Base-by-base conservation (phyloP, 2,888 invertebrate species). In the Ctena decussata region DNA sequence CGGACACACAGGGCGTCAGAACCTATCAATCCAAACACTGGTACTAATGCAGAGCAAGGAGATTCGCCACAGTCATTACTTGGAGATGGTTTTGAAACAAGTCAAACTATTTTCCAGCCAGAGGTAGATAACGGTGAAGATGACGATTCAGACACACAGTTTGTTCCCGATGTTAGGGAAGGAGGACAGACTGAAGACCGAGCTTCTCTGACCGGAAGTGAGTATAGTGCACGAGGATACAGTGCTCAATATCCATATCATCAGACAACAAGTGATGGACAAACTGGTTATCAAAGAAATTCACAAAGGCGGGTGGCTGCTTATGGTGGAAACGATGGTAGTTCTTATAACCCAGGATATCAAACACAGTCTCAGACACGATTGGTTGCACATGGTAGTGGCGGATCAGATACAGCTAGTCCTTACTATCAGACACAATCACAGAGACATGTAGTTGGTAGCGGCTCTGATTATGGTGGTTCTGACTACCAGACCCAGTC, bases 1-100 rank as follows among this genome's bases (percentile, higher is more conserved):
- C 37, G 88, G 70, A 88, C 88, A 15, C 79, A 79, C 76, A 82
- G 78, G 8, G 84, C 86, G 6, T 89, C 89, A 3, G 80, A 84
- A 39, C 89, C 86, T 1, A 49, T 89, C 15, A 74, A 86, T 32
- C 86, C 86, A 0, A 74, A 75, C n/a, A 18, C 39, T 32, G 35
- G 18, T 18, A 37, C 78, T 21, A 41, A n/a, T 0, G 5, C 73
- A 46, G 70, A 21, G 1, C 39, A 74, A 15, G 27, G 21, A 6
- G 35, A 60, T n/a, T 27, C 37, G 1, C 77, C 82, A 6, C 80
- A 76, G 24, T 39, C 49, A 11, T 60, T 71, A 37, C 60, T 82
- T n/a, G 76, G 75, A 12, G 73, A 53, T 24, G 53, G 46, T 1
- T 89, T 89, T 77, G 82, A 89, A 15, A 80, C 84, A 11, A 81